Evolutionary conservation across 2,888 invertebrate genomes (phyloP).

Genomic region (Rhagophthalmus giganteus): DNA sequence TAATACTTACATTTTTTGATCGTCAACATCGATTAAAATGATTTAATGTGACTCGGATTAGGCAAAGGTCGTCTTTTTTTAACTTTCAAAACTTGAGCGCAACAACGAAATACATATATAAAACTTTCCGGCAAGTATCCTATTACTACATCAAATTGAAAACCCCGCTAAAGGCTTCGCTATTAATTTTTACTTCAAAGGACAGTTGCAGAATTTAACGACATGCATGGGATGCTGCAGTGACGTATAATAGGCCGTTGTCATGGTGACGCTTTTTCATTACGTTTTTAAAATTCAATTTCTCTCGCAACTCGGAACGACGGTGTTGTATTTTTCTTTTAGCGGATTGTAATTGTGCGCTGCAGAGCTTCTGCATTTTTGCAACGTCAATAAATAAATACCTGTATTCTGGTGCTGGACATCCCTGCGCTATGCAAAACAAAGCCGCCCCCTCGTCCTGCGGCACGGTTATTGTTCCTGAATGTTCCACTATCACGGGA

Average conservation of each 20-base stretch:
- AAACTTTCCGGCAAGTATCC: too few species aligned
- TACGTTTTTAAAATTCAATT: slow-evolving; percentile 28
- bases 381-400: slow-evolving; percentile 46
- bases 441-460: slow-evolving; percentile 76
- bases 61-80: too few species aligned
- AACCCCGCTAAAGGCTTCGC: slow-evolving; percentile 4
- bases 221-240: slow-evolving; percentile 19
- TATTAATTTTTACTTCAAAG: slow-evolving; percentile 30
- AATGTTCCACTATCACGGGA: slow-evolving; percentile 72
- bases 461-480: slow-evolving; percentile 68
- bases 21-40: too few species aligned
- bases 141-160: too few species aligned
- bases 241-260: slow-evolving; percentile 20
- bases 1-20: too few species aligned
- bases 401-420: slow-evolving; percentile 79
- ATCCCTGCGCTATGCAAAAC: slow-evolving; percentile 78
- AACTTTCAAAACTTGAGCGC: too few species aligned
- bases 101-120: too few species aligned
- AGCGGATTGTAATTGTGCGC: slow-evolving; percentile 15
- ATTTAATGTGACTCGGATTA: too few species aligned
- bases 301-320: slow-evolving; percentile 16
- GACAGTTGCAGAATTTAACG: slow-evolving; percentile 19
- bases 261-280: slow-evolving; percentile 26
- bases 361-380: slow-evolving; percentile 20
- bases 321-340: slow-evolving; percentile 16